Percentiles rank a stretch among this genome's conserved stretches.
Evolutionary conservation across 1,140 invertebrate species (phyloP).

Genomic region (Lepidurus packardi): DNA sequence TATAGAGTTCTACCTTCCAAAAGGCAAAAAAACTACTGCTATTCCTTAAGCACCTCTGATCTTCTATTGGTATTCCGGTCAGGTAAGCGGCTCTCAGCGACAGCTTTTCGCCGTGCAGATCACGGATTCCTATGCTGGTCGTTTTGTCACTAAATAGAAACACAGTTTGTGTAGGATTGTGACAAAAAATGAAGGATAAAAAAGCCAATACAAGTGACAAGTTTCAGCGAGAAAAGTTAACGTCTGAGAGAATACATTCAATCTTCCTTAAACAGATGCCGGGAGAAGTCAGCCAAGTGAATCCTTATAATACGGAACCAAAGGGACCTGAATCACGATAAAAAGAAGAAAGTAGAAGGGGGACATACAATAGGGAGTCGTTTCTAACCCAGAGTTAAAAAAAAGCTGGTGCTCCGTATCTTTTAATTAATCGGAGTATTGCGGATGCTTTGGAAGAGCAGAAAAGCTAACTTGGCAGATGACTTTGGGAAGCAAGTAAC

Average conservation of each 20-base stretch:
- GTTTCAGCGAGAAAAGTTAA: background rate
- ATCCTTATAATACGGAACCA: background rate
- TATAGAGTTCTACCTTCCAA: background rate
- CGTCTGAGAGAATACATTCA: background rate
- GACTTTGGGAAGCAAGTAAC: background rate
- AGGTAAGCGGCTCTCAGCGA: background rate
- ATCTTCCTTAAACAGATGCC: background rate
- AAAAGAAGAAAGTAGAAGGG: background rate
- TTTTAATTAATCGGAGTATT: background rate
- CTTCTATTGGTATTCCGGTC: background rate
- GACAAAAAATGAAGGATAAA: background rate
- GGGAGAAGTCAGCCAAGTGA: conserved; percentile 5
- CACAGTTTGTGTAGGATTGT: background rate
- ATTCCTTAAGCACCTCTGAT: background rate
- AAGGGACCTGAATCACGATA: background rate
- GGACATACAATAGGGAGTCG: background rate
- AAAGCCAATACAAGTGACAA: background rate
- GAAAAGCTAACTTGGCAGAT: background rate
- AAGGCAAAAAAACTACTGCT: background rate
- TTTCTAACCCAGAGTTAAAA: background rate
- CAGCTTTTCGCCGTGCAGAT: background rate
- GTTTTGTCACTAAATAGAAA: conserved; percentile 6
- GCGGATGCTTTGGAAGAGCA: background rate
- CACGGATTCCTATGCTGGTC: background rate
- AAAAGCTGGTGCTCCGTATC: background rate